Base-by-base conservation (phyloP, 2,113 vertebrate species). In the Gymnogyps californianus region DNA sequence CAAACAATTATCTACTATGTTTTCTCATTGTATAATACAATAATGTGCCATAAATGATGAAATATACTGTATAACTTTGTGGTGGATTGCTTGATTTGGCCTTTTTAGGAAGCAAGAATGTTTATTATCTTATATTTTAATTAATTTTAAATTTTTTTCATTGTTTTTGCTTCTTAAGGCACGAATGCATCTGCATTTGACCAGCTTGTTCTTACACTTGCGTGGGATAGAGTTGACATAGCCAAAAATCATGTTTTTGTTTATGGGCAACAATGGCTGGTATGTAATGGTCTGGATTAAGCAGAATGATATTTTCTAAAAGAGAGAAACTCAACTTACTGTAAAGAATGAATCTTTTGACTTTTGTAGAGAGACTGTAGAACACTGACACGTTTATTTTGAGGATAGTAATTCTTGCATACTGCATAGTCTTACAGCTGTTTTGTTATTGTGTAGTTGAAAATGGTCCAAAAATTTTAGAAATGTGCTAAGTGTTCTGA, bases 181-280 rank as follows among this genome's bases (percentile, higher is more conserved):
- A 99, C 99, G 47, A 99, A 99, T 89, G 98, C 98, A 13, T 99
- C 99, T 98, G 99, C 99, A 40, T 99, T 99, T 97, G 99, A 99
- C 98, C 99, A 99, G 95, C 99, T 99, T 89, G 99, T 99, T 95
- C 98, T 99, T 96, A 99, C 99, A 31, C 98, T 99, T 97, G 99
- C 99, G 13, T 99, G 99, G 99, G 99, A 99, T 98, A 98, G 99
- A 94, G 99, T 99, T 81, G 99, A 99, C 98, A 99, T 99, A 95
- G 99, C 99, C 98, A 99, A 99, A 98, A 99, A 99, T 97, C 99
- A 99, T 36, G 99, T 99, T 95, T 99, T 99, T 99, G 99, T 99
- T 96, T 99, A 99, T 84, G 99, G 99, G 90, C 99, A 99, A 59
- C 99, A 99, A 86, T 99, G 99, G 98, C 97, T 99, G 99, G 99